Evolutionary conservation across 2,797 vertebrate species (phyloP).

Genomic region (Thalassophryne amazonica): DNA sequence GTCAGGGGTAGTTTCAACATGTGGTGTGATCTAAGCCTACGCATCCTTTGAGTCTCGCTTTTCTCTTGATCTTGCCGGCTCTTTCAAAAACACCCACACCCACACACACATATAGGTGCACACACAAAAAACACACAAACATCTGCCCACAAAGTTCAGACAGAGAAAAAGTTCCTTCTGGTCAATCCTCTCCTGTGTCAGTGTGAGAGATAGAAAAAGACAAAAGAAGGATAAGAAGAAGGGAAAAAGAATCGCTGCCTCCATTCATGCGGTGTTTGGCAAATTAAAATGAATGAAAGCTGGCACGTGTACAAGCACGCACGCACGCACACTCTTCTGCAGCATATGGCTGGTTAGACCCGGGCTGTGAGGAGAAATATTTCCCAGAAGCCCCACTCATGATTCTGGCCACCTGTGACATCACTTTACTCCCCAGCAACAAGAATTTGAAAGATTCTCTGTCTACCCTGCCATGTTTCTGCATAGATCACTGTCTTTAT

Average conservation of each 20-base stretch:
- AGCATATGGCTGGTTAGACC: slow-evolving; percentile 47
- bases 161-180: slow-evolving; percentile 65
- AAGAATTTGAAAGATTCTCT: slow-evolving; percentile 39
- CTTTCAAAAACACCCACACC: slow-evolving; percentile 9
- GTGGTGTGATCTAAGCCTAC: slow-evolving; percentile 26
- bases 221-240: slow-evolving; percentile 13
- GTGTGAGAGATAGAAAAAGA: slow-evolving; percentile 9
- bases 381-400: slow-evolving; percentile 36
- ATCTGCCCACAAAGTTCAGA: slow-evolving; percentile 61
- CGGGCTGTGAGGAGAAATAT: slow-evolving; percentile 21
- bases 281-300: slow-evolving; percentile 64
- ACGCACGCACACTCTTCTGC: not conserved
- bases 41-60: slow-evolving; percentile 34
- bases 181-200: slow-evolving; percentile 41
- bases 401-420: slow-evolving; percentile 55
- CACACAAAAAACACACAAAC: slow-evolving; percentile 45
- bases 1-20: slow-evolving; percentile 34
- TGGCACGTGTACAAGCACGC: not conserved
- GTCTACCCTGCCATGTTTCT: slow-evolving; percentile 29
- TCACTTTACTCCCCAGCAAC: slow-evolving; percentile 21
- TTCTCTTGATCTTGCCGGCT: slow-evolving; percentile 28
- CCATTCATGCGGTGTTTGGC: slow-evolving; percentile 58
- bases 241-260: slow-evolving; percentile 46
- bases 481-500: slow-evolving; percentile 56
- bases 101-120: not conserved